Evolutionary conservation across 2,888 invertebrate genomes (phyloP).

Genomic region (Phytoseiulus persimilis): DNA sequence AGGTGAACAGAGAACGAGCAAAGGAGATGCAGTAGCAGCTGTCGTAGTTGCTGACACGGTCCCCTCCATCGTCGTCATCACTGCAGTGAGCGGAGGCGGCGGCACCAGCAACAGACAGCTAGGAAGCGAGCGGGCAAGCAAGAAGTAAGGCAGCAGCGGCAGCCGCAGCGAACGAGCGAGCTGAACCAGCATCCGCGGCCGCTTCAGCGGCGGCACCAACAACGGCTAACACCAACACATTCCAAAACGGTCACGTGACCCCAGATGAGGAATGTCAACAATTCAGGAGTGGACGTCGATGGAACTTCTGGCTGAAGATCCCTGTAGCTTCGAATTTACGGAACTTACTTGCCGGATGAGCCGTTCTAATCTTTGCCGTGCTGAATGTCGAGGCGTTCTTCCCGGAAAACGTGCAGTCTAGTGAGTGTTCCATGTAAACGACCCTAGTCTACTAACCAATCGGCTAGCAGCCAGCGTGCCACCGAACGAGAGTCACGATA

Average conservation of each 20-base stretch:
- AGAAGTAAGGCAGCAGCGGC: neutral
- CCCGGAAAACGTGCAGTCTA: neutral
- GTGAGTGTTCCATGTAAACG: neutral
- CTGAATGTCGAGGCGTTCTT: neutral
- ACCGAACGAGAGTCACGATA: neutral
- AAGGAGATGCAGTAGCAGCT: neutral
- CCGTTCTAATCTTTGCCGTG: neutral
- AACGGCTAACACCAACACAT: neutral
- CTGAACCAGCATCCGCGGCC: neutral
- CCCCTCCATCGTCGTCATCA: neutral
- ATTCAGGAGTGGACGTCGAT: conserved; percentile 8
- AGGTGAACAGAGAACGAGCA: no score
- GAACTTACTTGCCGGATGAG: neutral
- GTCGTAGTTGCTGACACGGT: neutral
- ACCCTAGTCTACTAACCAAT: neutral
- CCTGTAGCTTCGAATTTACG: neutral
- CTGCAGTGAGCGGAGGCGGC: neutral
- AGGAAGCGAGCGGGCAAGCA: neutral
- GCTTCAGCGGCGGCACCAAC: neutral
- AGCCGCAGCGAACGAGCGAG: no score
- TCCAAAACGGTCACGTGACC: conserved; percentile 38
- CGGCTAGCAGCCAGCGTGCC: no score
- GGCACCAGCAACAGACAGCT: neutral
- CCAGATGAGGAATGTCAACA: conserved; percentile 32
- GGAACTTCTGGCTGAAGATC: neutral